phyloP scores from a whole-genome alignment of 2,797 vertebrate species.

The Notolepis coatsorum region DNA sequence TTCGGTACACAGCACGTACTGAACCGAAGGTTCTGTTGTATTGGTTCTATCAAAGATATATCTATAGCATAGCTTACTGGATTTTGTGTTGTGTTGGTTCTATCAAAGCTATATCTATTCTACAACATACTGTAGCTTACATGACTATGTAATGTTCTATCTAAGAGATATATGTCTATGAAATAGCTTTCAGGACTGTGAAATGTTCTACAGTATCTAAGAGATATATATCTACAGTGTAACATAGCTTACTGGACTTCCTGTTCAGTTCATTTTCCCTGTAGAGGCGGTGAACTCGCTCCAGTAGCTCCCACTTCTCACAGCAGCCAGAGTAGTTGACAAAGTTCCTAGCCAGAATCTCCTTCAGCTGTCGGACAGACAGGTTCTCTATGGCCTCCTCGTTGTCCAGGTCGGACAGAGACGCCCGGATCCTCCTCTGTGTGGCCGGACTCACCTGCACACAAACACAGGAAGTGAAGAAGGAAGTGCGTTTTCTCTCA shows the following conservation, averaged over 20 bases:
- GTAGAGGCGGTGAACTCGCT: conserved; percentile 95
- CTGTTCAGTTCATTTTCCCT: conserved; percentile 93
- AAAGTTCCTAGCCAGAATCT: conserved; percentile 96
- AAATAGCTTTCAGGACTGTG: too few species aligned
- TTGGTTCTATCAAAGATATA: too few species aligned
- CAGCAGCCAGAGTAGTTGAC: conserved; percentile 98
- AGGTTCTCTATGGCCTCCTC: conserved; percentile 92
- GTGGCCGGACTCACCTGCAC: conserved; percentile 86
- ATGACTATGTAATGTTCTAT: too few species aligned
- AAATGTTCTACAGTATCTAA: too few species aligned
- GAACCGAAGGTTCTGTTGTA: too few species aligned
- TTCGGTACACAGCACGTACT: too few species aligned
- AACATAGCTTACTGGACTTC: conserved; percentile 83
- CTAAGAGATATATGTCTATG: too few species aligned
- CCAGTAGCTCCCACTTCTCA: conserved; percentile 98
- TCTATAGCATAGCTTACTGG: too few species aligned
- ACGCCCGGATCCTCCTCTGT: conserved; percentile 89
- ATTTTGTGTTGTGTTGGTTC: too few species aligned
- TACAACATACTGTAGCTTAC: too few species aligned
- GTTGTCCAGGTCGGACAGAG: conserved; percentile 92
- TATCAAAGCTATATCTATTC: too few species aligned
- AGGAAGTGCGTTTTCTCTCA: neutral
- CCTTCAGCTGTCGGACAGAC: conserved; percentile 95
- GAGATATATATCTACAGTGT: too few species aligned
- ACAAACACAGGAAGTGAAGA: neutral